Base-by-base conservation (phyloP, 1,140 invertebrate genomes). In the Drosophila navojoa region DNA sequence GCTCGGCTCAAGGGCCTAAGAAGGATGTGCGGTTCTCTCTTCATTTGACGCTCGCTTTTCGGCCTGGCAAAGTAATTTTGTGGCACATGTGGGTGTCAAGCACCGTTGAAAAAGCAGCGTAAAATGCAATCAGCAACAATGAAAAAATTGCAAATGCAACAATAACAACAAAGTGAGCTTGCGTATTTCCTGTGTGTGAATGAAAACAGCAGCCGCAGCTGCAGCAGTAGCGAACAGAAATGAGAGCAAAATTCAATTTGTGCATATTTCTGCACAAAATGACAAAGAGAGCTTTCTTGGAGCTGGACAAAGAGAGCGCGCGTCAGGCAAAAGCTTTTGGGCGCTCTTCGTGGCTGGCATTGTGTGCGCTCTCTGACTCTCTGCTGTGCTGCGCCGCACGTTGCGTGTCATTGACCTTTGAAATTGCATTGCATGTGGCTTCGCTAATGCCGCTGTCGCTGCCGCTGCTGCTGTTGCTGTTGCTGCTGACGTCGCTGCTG, bases 361-460 rank as follows among this genome's bases (percentile, higher is more conserved):
- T 79, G 60, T 60, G 61, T 44, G 45, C 45, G 32, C 29, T 50
- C 27, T 61, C 35, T 58, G 32, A 4, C 10, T 58, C 53, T 25
- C 11, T 35, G 27, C 61, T 15, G 55, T 35, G 27, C 61, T 15
- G 55, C 38, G 76, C 79, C 79, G 84, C 76, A 74, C 59, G 87
- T 71, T 75, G 75, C 71, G 90, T 90, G 89, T 90, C 89, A 90
- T 90, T 90, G 89, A 90, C 89, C 89, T 90, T 91, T 90, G 84
- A 81, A 91, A 91, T 91, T 90, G 89, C 78, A 80, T 80, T 77
- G 76, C 85, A 87, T 90, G 72, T 89, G 78, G 71, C 79, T 59
- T 66, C 69, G 80, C 57, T 82, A 76, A 71, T 86, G 71, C 40
- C 49, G 74, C 62, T 60, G 58, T 50, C 69, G 59, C 50, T 50